A percentile compares a stretch with the other conserved stretches of the same genome.
These are phyloP conservation scores for Cossypha dichroa DNA, from an alignment of 2,797 vertebrate species.

Conservation along the genomic window DNA sequence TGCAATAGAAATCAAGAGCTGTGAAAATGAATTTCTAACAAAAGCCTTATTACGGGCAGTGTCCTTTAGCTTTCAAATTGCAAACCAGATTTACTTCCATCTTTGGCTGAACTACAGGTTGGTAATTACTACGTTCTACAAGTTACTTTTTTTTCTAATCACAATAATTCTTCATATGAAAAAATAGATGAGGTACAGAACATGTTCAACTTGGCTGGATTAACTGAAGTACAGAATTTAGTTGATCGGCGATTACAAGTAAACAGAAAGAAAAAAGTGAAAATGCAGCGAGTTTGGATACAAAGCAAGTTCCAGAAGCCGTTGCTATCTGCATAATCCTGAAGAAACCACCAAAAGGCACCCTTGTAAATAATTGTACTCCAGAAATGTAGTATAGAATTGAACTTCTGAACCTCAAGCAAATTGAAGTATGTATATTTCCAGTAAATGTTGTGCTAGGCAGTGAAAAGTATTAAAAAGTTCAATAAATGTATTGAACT, in stretches of 20 bases:
- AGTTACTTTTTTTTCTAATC: background rate
- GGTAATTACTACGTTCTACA: background rate
- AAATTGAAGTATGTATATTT: background rate
- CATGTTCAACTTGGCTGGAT: slow-evolving; percentile 87
- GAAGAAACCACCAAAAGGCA: background rate
- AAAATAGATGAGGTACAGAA: slow-evolving; percentile 83
- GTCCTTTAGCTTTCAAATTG: background rate
- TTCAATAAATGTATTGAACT: background rate
- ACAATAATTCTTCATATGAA: slow-evolving; percentile 41
- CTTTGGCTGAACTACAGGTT: background rate
- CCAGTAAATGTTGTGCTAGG: background rate
- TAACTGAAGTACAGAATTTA: slow-evolving; percentile 90
- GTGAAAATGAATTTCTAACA: background rate
- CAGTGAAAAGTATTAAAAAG: background rate
- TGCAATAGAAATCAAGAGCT: background rate
- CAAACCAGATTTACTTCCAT: background rate
- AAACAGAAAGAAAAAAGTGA: slow-evolving; percentile 89
- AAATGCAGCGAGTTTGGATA: slow-evolving; percentile 91
- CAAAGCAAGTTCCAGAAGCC: slow-evolving; percentile 92
- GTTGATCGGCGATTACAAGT: slow-evolving; percentile 91
- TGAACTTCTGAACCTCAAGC: background rate
- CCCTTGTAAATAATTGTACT: background rate
- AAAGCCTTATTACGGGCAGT: background rate
- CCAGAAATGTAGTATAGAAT: background rate
- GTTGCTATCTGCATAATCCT: slow-evolving; percentile 7